phyloP scores from a whole-genome alignment of 2,113 vertebrate species.

The Sceloporus undulatus region DNA sequence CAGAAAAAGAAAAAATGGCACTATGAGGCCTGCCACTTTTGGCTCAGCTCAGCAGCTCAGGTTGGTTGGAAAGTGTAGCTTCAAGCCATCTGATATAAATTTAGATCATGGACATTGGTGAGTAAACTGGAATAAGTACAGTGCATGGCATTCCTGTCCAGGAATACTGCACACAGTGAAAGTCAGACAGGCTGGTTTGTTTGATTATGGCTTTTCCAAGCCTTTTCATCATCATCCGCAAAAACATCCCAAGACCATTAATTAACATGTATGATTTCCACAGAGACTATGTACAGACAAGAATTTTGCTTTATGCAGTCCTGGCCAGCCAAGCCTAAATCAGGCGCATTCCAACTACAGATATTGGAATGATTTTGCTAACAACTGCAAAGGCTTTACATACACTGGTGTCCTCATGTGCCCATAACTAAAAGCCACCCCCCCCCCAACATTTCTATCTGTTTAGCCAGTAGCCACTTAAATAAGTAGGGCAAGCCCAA shows the following conservation, averaged over 20 bases:
- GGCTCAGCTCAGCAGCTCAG: neutral
- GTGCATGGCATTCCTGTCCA: neutral
- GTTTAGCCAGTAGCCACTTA: no score
- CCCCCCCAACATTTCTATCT: no score
- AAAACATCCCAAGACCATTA: neutral
- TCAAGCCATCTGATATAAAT: neutral
- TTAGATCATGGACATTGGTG: neutral
- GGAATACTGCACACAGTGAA: conserved; percentile 36
- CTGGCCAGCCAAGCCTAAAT: neutral
- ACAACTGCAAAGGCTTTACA: neutral
- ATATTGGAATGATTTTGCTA: neutral
- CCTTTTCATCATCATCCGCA: conserved; percentile 41
- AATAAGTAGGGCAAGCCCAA: no score
- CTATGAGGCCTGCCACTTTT: rapidly evolving
- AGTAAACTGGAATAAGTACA: conserved; percentile 16
- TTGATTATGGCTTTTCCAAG: conserved; percentile 43
- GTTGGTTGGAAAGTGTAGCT: neutral
- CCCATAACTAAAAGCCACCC: no score
- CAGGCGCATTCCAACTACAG: conserved; percentile 20
- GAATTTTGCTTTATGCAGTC: neutral
- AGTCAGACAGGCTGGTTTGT: neutral
- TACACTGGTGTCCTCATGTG: rapidly evolving
- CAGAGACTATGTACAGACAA: neutral
- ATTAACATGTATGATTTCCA: conserved; percentile 33
- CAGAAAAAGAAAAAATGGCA: neutral